Base-by-base conservation (phyloP, 2,888 invertebrate species). In the Caenorhabditis sp. region DNA sequence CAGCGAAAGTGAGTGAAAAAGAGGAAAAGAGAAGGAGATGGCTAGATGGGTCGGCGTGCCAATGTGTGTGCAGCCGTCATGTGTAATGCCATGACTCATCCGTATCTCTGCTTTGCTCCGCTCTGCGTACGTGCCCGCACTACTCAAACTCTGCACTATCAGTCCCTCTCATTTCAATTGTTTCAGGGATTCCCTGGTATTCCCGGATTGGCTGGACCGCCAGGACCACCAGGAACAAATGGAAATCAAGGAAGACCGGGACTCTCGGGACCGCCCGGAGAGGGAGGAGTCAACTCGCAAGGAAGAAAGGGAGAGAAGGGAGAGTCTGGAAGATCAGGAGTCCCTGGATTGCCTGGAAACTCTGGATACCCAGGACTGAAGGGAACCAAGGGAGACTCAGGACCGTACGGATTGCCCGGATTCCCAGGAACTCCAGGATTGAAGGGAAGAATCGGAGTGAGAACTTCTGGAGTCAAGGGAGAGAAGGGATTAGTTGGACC, bases 191-290 rank as follows among this genome's bases (percentile, higher is more conserved):
- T 79, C 45, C 85, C 85, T 53, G 87, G 87, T 35, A 30, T 73
- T 35, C 85, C 86, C 6, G 87, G 88, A 37, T 59, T 81, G 22
- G 80, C 83, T n/a, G 87, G 87, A 46, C 70, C 66, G 17, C 79
- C 81, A 17, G 87, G 87, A 48, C 76, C 70, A 1, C 68, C 76
- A 7, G 87, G 87, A 27, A 75, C 71, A 2, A 59, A 53, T 46
- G 86, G 86, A 70, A 62, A 63, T 9, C 53, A 74, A 7, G 85
- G 85, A 59, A 50, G 82, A 27, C 76, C 81, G 2, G 85, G 85
- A 45, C 37, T 52, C 2, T 76, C 82, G 32, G 90, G 90, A 62
- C 88, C 88, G 11, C 86, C 90, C 3, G 90, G 90, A 48, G 90
- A 89, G 55, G 82, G 82, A 26, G 82, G 90, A 27, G 48, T 89